These are phyloP conservation scores for Acinonyx jubatus DNA, from an alignment of 2,113 vertebrate genomes.

Conservation along the genomic window DNA sequence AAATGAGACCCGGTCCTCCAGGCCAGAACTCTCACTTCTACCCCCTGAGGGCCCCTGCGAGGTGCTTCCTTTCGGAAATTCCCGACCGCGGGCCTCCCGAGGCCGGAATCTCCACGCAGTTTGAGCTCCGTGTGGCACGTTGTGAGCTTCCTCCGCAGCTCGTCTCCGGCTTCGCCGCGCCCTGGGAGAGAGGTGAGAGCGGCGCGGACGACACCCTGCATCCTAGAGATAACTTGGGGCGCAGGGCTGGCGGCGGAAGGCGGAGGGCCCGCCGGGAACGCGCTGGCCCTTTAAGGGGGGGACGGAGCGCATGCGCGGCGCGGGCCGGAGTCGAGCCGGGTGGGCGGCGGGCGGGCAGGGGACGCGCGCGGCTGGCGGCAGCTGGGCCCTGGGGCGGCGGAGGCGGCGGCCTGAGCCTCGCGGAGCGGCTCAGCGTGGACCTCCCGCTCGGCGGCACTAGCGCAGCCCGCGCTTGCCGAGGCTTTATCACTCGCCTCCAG, in stretches of 20 bases:
- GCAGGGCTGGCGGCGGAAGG: background rate
- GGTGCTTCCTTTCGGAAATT: background rate
- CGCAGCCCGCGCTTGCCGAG: background rate
- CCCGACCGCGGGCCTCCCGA: background rate
- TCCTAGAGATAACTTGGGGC: background rate
- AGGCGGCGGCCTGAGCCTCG: background rate
- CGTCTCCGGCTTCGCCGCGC: background rate
- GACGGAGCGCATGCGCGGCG: conserved; percentile 80
- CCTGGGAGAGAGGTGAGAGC: background rate
- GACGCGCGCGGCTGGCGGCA: background rate
- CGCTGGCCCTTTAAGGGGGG: conserved; percentile 77
- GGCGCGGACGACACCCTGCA: background rate
- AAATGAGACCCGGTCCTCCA: background rate
- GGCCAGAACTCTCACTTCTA: background rate
- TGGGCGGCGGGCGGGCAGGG: conserved; percentile 55
- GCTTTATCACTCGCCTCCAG: conserved; percentile 42
- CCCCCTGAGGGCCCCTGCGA: background rate
- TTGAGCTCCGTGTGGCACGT: background rate
- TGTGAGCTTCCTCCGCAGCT: background rate
- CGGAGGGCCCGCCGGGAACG: background rate
- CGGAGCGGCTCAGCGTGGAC: background rate
- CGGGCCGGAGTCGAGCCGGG: background rate
- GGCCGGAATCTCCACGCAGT: background rate
- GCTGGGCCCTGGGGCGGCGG: background rate
- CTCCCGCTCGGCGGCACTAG: background rate